Evolutionary conservation across 2,797 vertebrate species (phyloP), one percentile per base, ranked within the genome.

Genomic region (Hemitrygon akajei): DNA sequence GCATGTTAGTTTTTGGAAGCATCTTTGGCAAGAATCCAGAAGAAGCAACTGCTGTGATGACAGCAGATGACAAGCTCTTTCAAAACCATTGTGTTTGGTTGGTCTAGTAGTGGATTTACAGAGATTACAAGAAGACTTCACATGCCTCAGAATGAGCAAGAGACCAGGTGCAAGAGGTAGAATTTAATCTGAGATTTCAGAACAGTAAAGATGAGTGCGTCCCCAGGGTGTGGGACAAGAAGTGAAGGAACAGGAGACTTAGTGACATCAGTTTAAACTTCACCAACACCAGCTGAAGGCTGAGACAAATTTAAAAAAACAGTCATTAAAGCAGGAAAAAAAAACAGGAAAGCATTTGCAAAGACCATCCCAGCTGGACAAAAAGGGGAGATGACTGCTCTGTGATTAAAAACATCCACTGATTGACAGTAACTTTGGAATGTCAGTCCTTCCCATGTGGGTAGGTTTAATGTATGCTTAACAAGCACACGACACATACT

Each of bases 151-250:
- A 60, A 5, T 60, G 56, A 86, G 30, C 56, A 60, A 86, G 56
- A 86, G 82, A n/a, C 82, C 56, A 86, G 82, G 82, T 86, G 56
- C 82, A 86, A 60, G 82, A 86, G 56, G 56, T 56, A 60, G 82
- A 60, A 86, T 86, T 58, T 86, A 30, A 86, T 30, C 58, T 14
- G 82, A 86, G 82, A 60, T 58, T 58, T 14, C 27, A 86, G 56
- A 84, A n/a, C 34, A 30, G 27, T n/a, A 16, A 16, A 56, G 56
- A 60, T 30, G 82, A 86, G 6, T 30, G 82, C 86, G 30, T 73
- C 71, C 71, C 27, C 27, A 86, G 27, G 82, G 82, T 30, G 25
- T 25, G 16, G 82, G 12, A 60, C 56, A 14, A n/a, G 2, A 60
- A 30, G 14, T 86, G 56, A 86, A 20, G 25, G 27, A 60, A 86